Base-by-base conservation (phyloP, 2,888 invertebrate species). In the Blastobasis lacticolella region DNA sequence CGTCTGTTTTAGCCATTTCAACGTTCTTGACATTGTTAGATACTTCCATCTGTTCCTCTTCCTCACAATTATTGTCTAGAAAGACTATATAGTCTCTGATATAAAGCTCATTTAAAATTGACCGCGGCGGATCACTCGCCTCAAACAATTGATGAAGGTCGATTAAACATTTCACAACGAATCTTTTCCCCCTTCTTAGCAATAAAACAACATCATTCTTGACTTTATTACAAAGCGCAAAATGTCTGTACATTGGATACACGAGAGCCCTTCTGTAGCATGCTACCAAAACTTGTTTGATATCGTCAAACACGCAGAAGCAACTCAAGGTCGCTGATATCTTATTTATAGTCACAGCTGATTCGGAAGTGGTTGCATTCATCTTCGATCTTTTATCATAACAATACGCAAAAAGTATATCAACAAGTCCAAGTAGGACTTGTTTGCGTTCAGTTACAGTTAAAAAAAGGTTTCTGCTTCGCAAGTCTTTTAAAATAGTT, bases 41-140 rank as follows among this genome's bases (percentile, higher is more conserved):
- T 23, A 3, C 23, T 23, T 23, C 23, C 23, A 23, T 23, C 23
- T 23, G 23, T 23, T 23, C 23, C 23, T 23, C 23, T 23, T 23
- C 2, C 23, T 23, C 23, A 23, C 23, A 23, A 23, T 23, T 23
- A 23, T 23, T 23, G 23, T 23, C 23, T 23, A 96, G 81, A 90
- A 95, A 97, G 46, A 94, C 90, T 64, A 95, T 91, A 73, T 96
- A 97, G 78, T 97, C 96, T 60, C 93, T 94, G 49, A 97, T 92
- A 69, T 95, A 97, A 5, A 97, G 80, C 70, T 96, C 94, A 77
- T 97, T 97, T 36, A 97, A 82, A 55, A 97, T 90, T 66, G 96
- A 96, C 48, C 94, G 23, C 88, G 65, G 88, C 89, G 59, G 23
- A 23, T 80, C 87, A 56, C 88, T 89, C 5, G 83, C 75, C 58